phyloP scores from a whole-genome alignment of 1,140 invertebrate species.

The Trichoplusia ni region DNA sequence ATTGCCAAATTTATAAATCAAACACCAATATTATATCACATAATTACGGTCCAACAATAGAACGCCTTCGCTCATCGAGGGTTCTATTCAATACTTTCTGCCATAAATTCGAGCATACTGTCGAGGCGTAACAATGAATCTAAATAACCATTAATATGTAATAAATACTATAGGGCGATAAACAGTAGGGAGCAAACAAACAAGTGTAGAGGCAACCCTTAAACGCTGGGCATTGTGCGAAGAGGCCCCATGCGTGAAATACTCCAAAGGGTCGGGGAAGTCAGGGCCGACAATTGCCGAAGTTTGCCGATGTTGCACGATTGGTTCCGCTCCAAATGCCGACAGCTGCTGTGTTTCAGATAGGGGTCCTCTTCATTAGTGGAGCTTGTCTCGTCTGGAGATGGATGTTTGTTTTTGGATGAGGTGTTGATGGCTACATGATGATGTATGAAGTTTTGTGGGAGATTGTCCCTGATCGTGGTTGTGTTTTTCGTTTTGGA shows the following conservation, averaged over 20 bases:
- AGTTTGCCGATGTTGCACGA: constrained; percentile 51
- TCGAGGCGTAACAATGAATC: constrained; percentile 76
- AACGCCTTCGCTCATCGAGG: constrained; percentile 61
- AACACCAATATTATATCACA: constrained; percentile 51
- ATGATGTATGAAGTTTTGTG: constrained; percentile 61
- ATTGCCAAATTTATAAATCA: constrained; percentile 38
- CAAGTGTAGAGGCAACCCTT: constrained; percentile 74
- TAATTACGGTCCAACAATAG: constrained; percentile 52
- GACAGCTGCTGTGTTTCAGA: constrained; percentile 78
- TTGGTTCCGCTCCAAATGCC: constrained; percentile 75
- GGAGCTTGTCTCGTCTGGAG: constrained; percentile 73
- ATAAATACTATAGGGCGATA: constrained; percentile 79
- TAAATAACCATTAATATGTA: constrained; percentile 81
- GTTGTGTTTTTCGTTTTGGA: constrained; percentile 5
- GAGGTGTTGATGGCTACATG: constrained; percentile 68
- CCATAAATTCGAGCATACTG: constrained; percentile 80
- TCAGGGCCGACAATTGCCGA: constrained; percentile 47
- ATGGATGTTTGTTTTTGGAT: constrained; percentile 79
- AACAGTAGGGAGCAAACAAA: constrained; percentile 76
- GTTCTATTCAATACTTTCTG: constrained; percentile 68
- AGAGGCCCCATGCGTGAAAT: constrained; percentile 58
- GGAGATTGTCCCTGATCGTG: constrained; percentile 8
- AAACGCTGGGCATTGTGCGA: constrained; percentile 56
- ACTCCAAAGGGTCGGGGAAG: constrained; percentile 47
- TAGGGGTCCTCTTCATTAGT: constrained; percentile 77